Evolutionary conservation across 92 coral and sea anemone genomes (phyloP).

Genomic region (Heteractis magnifica): DNA sequence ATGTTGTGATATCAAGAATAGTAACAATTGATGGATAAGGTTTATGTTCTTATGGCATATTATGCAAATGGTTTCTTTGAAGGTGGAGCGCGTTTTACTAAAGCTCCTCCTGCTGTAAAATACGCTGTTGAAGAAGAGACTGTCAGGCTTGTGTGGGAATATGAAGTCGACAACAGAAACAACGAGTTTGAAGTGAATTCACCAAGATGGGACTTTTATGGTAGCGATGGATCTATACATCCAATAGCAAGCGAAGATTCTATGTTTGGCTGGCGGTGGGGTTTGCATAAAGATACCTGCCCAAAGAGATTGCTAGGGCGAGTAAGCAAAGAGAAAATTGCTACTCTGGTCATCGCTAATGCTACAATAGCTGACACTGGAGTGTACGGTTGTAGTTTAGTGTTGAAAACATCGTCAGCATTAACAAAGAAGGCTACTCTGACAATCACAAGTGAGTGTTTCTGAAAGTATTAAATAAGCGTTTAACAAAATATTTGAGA

Average conservation of each 20-base stretch:
- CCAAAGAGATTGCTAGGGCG: background rate
- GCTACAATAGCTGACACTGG: conserved; percentile 18
- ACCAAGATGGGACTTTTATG: conserved; percentile 17
- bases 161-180: background rate
- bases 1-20: too few relatives aligned
- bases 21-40: too few relatives aligned
- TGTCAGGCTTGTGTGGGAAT: conserved; percentile 10
- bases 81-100: conserved; percentile 4
- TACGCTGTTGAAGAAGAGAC: background rate
- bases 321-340: conserved; percentile 11
- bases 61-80: background rate
- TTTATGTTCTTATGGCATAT: too few relatives aligned
- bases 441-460: conserved; percentile 7
- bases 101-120: background rate
- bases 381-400: conserved; percentile 17
- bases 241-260: conserved; percentile 3
- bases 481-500: too few relatives aligned
- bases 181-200: conserved; percentile 6
- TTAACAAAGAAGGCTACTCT: background rate
- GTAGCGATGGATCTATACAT: too few relatives aligned
- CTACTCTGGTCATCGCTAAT: conserved; percentile 29
- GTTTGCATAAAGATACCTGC: background rate
- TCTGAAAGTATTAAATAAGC: too few relatives aligned
- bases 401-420: background rate
- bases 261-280: background rate